Conservation (phyloP, 2,113 vertebrate genomes). For the Dicentrarchus labrax region DNA sequence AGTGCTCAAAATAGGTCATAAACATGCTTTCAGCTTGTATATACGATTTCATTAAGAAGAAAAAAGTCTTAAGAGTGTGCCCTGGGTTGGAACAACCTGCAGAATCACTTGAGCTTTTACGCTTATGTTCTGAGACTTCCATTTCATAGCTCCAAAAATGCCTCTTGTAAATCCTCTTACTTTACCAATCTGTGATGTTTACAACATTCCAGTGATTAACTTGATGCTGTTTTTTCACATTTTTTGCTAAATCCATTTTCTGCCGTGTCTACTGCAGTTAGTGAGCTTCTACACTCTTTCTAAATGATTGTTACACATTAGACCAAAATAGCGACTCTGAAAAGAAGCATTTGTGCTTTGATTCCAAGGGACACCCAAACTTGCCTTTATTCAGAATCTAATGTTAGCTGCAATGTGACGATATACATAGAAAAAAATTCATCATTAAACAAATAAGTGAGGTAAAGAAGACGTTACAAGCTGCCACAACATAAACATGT, state of each 20-base stretch:
- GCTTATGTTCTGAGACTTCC: background rate
- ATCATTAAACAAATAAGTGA: background rate
- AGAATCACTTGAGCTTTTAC: slow-evolving; percentile 21
- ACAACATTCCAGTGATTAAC: background rate
- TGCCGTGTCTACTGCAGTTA: background rate
- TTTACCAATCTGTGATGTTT: background rate
- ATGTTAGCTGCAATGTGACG: background rate
- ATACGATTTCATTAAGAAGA: slow-evolving; percentile 2
- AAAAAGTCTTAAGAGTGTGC: background rate
- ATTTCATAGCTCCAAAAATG: background rate
- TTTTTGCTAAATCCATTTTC: background rate
- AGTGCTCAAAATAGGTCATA: slow-evolving; percentile 19
- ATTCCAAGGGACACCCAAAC: background rate
- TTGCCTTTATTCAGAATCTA: background rate
- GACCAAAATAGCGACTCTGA: too few species aligned
- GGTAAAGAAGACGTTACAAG: too few species aligned
- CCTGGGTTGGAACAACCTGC: background rate
- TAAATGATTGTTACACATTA: too few species aligned
- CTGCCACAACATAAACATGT: too few species aligned
- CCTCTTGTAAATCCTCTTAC: background rate
- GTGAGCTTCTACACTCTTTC: background rate
- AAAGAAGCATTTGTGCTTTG: background rate
- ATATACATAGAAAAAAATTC: background rate
- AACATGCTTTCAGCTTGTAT: background rate
- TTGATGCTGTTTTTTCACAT: background rate